Evolutionary conservation across 2,113 vertebrate genomes (phyloP).

Genomic region (Engystomops pustulosus): DNA sequence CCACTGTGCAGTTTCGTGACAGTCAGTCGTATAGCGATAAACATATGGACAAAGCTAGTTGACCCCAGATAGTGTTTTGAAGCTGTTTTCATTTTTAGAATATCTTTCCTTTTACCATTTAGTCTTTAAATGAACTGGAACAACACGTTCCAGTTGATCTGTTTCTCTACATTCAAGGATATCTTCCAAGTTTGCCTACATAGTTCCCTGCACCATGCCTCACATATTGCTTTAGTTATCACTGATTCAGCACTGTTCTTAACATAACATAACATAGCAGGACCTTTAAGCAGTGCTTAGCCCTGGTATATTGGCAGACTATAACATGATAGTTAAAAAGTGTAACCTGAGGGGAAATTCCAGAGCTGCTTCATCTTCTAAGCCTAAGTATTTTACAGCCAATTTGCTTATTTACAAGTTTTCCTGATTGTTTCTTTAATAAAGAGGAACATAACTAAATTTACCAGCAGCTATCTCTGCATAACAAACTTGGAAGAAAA

Average conservation of each 20-base stretch:
- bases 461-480: neutral
- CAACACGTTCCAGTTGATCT: constrained; percentile 29
- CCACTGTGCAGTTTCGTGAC: neutral
- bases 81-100: neutral
- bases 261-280: constrained; percentile 33
- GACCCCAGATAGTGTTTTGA: neutral
- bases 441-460: neutral
- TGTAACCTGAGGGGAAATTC: constrained; percentile 43
- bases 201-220: constrained; percentile 19
- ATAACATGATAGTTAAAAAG: constrained; percentile 32
- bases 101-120: constrained; percentile 7
- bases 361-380: constrained; percentile 24
- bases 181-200: neutral
- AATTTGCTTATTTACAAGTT: constrained; percentile 33
- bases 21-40: neutral
- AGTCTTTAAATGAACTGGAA: constrained; percentile 36
- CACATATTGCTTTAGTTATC: constrained; percentile 50
- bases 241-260: constrained; percentile 11
- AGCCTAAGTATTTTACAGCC: constrained; percentile 40
- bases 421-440: constrained; percentile 24
- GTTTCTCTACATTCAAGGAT: constrained; percentile 17
- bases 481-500: neutral
- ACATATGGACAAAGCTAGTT: neutral
- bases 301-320: constrained; percentile 1
- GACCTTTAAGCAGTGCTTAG: constrained; percentile 18